Evolutionary conservation across 2,797 vertebrate genomes (phyloP).

Genomic region (Urosaurus nigricauda): DNA sequence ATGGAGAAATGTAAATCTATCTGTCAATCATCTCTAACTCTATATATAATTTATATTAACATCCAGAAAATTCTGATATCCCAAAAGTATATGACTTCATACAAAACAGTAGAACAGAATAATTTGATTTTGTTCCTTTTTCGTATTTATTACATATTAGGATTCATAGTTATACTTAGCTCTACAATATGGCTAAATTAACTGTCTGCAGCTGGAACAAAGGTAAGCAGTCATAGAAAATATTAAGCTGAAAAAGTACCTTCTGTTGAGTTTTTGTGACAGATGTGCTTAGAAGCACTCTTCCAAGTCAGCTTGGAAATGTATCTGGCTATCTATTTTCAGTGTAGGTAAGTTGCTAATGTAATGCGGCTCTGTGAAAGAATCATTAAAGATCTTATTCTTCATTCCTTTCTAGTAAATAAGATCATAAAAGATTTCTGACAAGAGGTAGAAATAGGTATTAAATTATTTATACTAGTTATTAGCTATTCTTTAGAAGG

Average conservation of each 20-base stretch:
- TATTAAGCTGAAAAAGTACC: not conserved
- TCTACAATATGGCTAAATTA: not conserved
- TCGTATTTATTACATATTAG: not conserved
- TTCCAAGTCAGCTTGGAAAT: not conserved
- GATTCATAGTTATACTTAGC: not conserved
- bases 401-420: not conserved
- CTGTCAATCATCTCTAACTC: too few species aligned
- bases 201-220: not conserved
- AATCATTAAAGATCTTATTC: slow-evolving; percentile 2
- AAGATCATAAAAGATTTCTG: slow-evolving; percentile 9
- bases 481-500: not conserved
- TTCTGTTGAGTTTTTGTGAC: slow-evolving; percentile 3
- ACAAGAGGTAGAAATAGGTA: not conserved
- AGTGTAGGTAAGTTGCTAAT: not conserved
- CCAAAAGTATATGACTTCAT: not conserved
- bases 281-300: not conserved
- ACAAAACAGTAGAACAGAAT: not conserved
- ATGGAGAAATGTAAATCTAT: too few species aligned
- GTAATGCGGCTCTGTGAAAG: not conserved
- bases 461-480: not conserved
- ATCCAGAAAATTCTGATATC: not conserved
- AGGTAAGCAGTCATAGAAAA: not conserved
- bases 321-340: not conserved
- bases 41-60: not conserved
- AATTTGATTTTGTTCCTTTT: not conserved